These are phyloP conservation scores for Orthonyx spaldingii DNA, from an alignment of 2,113 vertebrate genomes.

Conservation along the genomic window DNA sequence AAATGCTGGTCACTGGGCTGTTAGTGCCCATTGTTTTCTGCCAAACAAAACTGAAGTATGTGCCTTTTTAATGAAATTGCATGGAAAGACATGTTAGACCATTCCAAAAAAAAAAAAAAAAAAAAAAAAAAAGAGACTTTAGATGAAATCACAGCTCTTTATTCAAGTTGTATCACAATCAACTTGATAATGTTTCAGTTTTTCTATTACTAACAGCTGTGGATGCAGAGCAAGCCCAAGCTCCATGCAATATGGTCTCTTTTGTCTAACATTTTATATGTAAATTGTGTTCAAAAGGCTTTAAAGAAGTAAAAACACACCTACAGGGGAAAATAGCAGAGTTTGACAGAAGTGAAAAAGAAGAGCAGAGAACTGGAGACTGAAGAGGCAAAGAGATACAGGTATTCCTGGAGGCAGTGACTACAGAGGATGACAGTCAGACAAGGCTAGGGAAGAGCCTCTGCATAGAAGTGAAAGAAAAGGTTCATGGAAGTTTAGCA, in stretches of 20 bases:
- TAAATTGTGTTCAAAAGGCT: not conserved
- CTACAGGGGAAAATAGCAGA: not conserved
- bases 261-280: not conserved
- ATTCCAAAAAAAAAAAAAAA: too few relatives aligned
- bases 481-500: not conserved
- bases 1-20: not conserved
- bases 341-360: not conserved
- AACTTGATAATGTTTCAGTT: slow-evolving; percentile 34
- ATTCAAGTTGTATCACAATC: slow-evolving; percentile 24
- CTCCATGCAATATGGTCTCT: not conserved
- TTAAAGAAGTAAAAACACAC: not conserved
- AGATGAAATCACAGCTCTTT: slow-evolving; percentile 41
- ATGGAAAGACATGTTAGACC: slow-evolving; percentile 9
- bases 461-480: not conserved
- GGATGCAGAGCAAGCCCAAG: not conserved
- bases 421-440: not conserved
- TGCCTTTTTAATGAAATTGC: slow-evolving; percentile 35
- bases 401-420: not conserved
- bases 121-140: not conserved
- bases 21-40: slow-evolving; percentile 46
- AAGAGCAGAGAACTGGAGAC: not conserved
- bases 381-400: not conserved
- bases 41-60: slow-evolving; percentile 40
- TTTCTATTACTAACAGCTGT: slow-evolving; percentile 52
- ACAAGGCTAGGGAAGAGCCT: not conserved